Base-by-base conservation (phyloP, 2,113 vertebrate species). In the Eleginops maclovinus region DNA sequence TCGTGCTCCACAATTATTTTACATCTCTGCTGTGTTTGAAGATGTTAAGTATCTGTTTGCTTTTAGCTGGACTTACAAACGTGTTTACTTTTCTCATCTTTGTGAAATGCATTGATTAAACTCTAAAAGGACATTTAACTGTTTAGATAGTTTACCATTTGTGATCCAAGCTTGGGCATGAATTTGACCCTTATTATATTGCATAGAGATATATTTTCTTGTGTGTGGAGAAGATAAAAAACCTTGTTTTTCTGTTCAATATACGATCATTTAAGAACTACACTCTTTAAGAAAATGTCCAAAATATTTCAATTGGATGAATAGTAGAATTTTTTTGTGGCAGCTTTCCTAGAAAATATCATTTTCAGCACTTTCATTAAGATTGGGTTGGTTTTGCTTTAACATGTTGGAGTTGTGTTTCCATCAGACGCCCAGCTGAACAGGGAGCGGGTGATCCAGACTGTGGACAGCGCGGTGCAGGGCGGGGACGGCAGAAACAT, bases 361-460 rank as follows among this genome's bases (percentile, higher is more conserved):
- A 36, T 36, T 36, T 9, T 3, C 13, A 14, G 26, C n/a, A 7
- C 31, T 24, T 67, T 13, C 47, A 14, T 16, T 26, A 43, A 26
- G 5, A 40, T 16, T 54, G 9, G 10, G 41, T 14, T 3, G 12
- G 16, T 62, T 24, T 62, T 15, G 16, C 10, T 43, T 26, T 31
- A 9, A n/a, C 9, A 21, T 58, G 17, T 65, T 59, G 40, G 14
- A 16, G 17, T 31, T 9, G 3, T 81, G 62, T 72, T 50, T 71
- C 21, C 8, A 0, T 43, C 79, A 87, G 2, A 96, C 85, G 94
- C 75, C 46, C 95, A 91, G 75, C 90, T 73, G 95, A 97, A 9
- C 96, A 96, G 86, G 94, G 97, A 88, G 93, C 95, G 96, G 0
- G 97, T 99, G 4, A 99, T 99, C 91, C 98, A 99, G 91, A 96